Percentiles rank a stretch among this genome's conserved stretches.
Conservation (phyloP, 2,888 invertebrate genomes). For the Trissolcus brochymenae region DNA sequence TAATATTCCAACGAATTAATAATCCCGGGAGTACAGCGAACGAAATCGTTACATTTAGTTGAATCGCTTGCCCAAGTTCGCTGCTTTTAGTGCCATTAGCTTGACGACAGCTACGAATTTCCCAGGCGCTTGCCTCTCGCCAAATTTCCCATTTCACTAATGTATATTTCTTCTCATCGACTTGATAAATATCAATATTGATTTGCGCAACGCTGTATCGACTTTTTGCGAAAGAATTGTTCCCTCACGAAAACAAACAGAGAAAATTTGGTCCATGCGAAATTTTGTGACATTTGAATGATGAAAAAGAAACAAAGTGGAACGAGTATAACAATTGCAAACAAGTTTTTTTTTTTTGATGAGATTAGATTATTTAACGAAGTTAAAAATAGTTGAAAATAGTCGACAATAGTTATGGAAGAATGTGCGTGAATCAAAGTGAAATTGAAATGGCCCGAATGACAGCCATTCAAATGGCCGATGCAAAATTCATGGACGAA, state of each 20-base stretch:
- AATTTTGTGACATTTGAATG: too few species aligned
- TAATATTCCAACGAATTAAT: slow-evolving; percentile 55
- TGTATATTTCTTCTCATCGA: too few species aligned
- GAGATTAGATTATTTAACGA: too few species aligned
- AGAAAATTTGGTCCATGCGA: too few species aligned
- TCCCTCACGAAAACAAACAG: too few species aligned
- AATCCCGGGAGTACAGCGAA: slow-evolving; percentile 40
- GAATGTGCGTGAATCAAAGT: slow-evolving; percentile 35
- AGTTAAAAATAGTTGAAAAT: background rate
- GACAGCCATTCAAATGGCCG: slow-evolving; percentile 30
- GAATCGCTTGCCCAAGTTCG: slow-evolving; percentile 40
- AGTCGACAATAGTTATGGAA: slow-evolving; percentile 24
- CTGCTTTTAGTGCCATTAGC: slow-evolving; percentile 54
- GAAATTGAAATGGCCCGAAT: slow-evolving; percentile 47
- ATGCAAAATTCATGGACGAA: slow-evolving; percentile 40
- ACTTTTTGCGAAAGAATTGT: too few species aligned
- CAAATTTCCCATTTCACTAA: too few species aligned
- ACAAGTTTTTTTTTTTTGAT: too few species aligned
- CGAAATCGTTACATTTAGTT: slow-evolving; percentile 50
- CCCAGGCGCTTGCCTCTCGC: background rate
- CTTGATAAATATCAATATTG: too few species aligned
- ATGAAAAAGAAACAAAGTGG: too few species aligned
- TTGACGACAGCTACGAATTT: slow-evolving; percentile 47
- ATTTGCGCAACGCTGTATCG: too few species aligned
- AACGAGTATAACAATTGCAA: too few species aligned